Evolutionary conservation across 2,113 vertebrate species (phyloP).

Genomic region (Bombycilla garrulus): DNA sequence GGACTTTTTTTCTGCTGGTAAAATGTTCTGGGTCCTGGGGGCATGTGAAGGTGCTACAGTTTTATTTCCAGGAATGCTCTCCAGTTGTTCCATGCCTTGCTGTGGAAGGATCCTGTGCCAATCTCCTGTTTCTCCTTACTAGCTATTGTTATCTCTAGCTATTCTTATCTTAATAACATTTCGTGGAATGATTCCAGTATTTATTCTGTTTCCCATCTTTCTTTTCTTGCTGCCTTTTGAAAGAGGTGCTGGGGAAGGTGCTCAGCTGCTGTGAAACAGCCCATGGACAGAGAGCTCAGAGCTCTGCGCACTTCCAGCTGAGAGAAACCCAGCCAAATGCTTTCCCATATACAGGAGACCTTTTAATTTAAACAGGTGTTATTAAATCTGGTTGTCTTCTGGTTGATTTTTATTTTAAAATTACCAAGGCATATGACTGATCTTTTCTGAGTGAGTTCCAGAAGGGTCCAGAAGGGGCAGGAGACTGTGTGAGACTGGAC

Average conservation of each 20-base stretch:
- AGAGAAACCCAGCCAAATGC: background rate
- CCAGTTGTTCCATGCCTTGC: background rate
- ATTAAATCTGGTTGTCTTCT: background rate
- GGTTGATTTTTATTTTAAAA: background rate
- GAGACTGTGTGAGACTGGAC: conserved; percentile 24
- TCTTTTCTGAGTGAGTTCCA: conserved; percentile 16
- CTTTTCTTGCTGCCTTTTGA: background rate
- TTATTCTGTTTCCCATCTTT: background rate
- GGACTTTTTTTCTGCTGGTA: background rate
- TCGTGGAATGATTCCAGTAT: background rate
- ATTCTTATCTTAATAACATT: background rate
- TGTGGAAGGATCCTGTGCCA: background rate
- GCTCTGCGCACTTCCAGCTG: background rate
- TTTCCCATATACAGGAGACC: background rate
- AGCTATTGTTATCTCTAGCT: background rate
- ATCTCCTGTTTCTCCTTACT: background rate
- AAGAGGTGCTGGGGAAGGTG: background rate
- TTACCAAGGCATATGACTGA: background rate
- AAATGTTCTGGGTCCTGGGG: background rate
- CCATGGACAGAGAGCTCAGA: background rate
- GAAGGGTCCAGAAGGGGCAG: background rate
- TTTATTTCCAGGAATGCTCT: background rate
- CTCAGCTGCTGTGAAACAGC: background rate
- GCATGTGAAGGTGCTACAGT: background rate
- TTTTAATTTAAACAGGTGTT: background rate